phyloP scores from a whole-genome alignment of 1,140 invertebrate genomes.

The Leucophenga varia region DNA sequence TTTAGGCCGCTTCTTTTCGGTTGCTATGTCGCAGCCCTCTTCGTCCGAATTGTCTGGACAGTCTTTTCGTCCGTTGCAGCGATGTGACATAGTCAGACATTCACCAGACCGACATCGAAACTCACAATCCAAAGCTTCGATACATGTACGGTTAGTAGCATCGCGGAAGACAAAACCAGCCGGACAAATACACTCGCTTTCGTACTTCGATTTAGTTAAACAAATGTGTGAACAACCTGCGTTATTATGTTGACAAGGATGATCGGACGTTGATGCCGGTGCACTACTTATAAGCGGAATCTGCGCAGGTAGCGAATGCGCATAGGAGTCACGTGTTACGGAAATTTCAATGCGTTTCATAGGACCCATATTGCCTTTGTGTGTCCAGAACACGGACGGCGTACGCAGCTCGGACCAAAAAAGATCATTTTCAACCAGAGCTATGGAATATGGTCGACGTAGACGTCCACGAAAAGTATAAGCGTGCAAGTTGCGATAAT shows the following conservation, averaged over 20 bases:
- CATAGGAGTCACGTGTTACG: slow-evolving; percentile 9
- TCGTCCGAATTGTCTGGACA: slow-evolving; percentile 72
- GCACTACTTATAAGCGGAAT: slow-evolving; percentile 31
- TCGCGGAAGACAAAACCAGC: slow-evolving; percentile 58
- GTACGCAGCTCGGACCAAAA: slow-evolving; percentile 65
- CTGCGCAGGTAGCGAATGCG: slow-evolving; percentile 9
- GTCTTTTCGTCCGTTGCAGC: slow-evolving; percentile 71
- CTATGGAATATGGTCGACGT: slow-evolving; percentile 58
- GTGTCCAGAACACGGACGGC: slow-evolving; percentile 62
- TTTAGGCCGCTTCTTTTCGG: slow-evolving; percentile 28
- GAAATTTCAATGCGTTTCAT: slow-evolving; percentile 41
- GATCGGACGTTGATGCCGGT: slow-evolving; percentile 28
- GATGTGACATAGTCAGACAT: slow-evolving; percentile 66
- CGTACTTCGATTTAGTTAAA: slow-evolving; percentile 44
- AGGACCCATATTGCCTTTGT: slow-evolving; percentile 57
- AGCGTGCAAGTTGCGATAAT: slow-evolving; percentile 43
- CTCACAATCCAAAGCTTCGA: slow-evolving; percentile 57
- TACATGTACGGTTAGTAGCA: slow-evolving; percentile 60
- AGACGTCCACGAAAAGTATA: slow-evolving; percentile 46
- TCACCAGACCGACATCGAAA: slow-evolving; percentile 62
- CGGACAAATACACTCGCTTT: slow-evolving; percentile 64
- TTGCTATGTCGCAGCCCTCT: slow-evolving; percentile 59
- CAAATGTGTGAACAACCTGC: slow-evolving; percentile 77
- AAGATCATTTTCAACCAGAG: slow-evolving; percentile 61
- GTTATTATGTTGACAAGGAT: slow-evolving; percentile 66